Evolutionary conservation across 2,113 vertebrate species (phyloP), one percentile per base, ranked within the genome.

Genomic region (Passer domesticus): DNA sequence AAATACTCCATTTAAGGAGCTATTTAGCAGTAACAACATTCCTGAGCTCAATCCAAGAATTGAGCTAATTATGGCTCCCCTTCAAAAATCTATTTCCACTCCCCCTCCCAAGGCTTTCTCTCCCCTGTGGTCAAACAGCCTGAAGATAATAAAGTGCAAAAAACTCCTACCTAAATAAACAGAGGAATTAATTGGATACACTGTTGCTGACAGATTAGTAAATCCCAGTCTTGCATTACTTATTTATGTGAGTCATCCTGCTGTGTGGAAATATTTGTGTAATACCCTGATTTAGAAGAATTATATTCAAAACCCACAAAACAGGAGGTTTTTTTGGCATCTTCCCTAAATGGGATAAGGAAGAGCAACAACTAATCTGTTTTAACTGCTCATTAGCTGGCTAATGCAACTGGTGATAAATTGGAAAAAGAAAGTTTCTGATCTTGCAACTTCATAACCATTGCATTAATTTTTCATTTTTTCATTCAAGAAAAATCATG

Each of bases 11-110:
- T 96, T 97, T 96, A 96, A 96, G 95, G 96, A 97, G 46, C 83
- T 96, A 95, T 96, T 97, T 96, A 95, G 83, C 76, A 94, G 94
- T 84, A 96, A 96, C 94, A 93, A 89, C 94, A 96, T 96, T 96
- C 94, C 86, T 96, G 92, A 96, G 80, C 44, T 81, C 88, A 87
- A 18, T 93, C 96, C 95, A 96, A 89, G 85, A 70, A 81, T 43
- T 94, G 93, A 97, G 90, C 88, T 96, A 96, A 95, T 94, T 96
- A 92, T 96, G 93, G 92, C 94, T 96, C 20, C 59, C 77, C 88
- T 96, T 96, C 95, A 96, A 94, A 96, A 96, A 89, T 95, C 76
- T 59, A 33, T 73, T 90, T 92, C 58, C n/a, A 46, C 58, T 82
- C 79, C 24, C 55, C n/a, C 56, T 63, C 28, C 47, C 23, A 59